A percentile compares a stretch with the other conserved stretches of the same genome.
These are phyloP conservation scores for Falco biarmicus DNA, from an alignment of 2,797 vertebrate genomes.

Conservation along the genomic window DNA sequence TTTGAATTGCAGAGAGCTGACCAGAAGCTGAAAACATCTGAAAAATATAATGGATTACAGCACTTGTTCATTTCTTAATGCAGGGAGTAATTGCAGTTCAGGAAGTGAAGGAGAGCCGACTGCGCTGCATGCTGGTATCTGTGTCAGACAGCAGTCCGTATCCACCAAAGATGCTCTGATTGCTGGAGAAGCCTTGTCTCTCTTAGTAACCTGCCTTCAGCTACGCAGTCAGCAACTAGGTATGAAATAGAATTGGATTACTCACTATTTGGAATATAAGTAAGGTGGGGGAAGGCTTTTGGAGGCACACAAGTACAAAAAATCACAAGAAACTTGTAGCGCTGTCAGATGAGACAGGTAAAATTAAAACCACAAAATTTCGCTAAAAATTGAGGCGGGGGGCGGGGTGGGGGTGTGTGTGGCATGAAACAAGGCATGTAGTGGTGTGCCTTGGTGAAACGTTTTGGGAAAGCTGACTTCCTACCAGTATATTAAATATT, in stretches of 20 bases:
- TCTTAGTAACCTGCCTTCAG: conserved; percentile 96
- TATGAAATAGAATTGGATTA: conserved; percentile 59
- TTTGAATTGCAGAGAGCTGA: neutral
- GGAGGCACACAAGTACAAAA: neutral
- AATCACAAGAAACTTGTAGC: accelerated
- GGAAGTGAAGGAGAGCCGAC: conserved; percentile 95
- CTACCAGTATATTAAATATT: conserved; percentile 35
- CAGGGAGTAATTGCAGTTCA: conserved; percentile 98
- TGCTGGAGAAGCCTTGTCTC: conserved; percentile 94
- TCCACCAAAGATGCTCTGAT: conserved; percentile 97
- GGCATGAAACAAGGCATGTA: neutral
- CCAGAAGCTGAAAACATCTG: neutral
- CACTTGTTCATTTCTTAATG: neutral
- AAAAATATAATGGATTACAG: neutral
- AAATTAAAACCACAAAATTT: neutral
- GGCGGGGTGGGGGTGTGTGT: neutral
- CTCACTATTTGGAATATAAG: neutral
- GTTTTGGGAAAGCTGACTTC: neutral
- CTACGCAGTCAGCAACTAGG: conserved; percentile 95
- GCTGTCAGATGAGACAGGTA: neutral
- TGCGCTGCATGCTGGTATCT: conserved; percentile 94
- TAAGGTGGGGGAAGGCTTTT: neutral
- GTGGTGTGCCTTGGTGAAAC: neutral
- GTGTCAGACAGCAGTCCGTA: conserved; percentile 93
- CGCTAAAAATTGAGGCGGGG: neutral